A percentile compares a stretch with the other conserved stretches of the same genome.
phyloP scores from a whole-genome alignment of 64 coral and sea anemone species.

The Pachyseris speciosa region DNA sequence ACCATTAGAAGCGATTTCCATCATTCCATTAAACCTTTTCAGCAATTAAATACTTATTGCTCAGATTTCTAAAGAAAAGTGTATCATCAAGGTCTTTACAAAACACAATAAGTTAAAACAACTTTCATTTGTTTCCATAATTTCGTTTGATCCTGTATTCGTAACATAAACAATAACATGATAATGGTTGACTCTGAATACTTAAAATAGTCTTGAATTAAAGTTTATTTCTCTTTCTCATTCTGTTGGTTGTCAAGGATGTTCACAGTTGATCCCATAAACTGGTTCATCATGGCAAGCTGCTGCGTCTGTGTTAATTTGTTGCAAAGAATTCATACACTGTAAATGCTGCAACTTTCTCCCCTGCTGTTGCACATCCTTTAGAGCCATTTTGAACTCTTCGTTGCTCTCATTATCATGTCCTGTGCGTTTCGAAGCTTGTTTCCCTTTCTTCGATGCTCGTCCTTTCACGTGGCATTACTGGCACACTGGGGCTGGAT shows the following conservation, averaged over 20 bases:
- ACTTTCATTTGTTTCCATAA: slow-evolving; percentile 37
- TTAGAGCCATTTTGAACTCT: neutral
- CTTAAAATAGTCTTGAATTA: slow-evolving; percentile 12
- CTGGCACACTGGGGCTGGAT: neutral
- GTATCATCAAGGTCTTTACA: neutral
- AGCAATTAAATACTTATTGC: slow-evolving; percentile 10
- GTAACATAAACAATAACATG: slow-evolving; percentile 17
- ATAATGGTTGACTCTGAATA: neutral
- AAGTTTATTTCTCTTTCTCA: neutral
- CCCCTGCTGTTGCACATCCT: neutral
- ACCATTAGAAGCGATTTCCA: slow-evolving; percentile 11
- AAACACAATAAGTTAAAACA: slow-evolving; percentile 17
- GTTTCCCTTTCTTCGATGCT: slow-evolving; percentile 15
- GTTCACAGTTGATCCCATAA: slow-evolving; percentile 27
- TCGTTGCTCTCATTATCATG: slow-evolving; percentile 1
- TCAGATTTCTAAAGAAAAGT: neutral
- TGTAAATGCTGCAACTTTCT: neutral
- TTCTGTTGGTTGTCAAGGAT: slow-evolving; percentile 14
- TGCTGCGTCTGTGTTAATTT: slow-evolving; percentile 26
- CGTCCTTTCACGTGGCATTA: slow-evolving; percentile 6
- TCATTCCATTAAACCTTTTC: neutral
- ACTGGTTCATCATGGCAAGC: slow-evolving; percentile 13
- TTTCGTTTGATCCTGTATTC: neutral
- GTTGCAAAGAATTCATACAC: slow-evolving; percentile 9
- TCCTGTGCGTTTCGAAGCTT: neutral